Evolutionary conservation across 2,888 invertebrate genomes (phyloP), one percentile per base, ranked within the genome.

Genomic region (Lottia gigantea): DNA sequence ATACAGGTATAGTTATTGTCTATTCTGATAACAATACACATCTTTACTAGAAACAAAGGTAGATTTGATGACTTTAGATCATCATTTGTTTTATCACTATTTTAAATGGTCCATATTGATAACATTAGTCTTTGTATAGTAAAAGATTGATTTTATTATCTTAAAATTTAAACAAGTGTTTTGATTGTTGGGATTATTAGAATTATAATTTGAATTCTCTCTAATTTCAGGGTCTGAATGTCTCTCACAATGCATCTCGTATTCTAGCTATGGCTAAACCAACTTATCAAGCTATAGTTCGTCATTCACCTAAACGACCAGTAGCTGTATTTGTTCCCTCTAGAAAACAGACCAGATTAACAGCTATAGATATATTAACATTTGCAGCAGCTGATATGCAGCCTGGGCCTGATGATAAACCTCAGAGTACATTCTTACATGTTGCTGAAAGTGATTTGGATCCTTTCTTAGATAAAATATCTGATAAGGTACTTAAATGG

Each of bases 191-290:
- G 7, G 14, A 16, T 55, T 67, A 16, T n/a, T 19, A 7, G 2
- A 8, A 25, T 25, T 64, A 6, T 23, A n/a, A 31, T n/a, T 25
- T 49, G 11, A 61, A n/a, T 64, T 46, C 40, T 4, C 8, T 64
- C 46, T 45, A 0, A 26, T 74, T 82, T 45, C 89, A 95, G 92
- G 98, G 98, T 19, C 95, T 97, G 89, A 99, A 98, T 90, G 95
- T 98, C 62, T 97, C 97, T 0, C 99, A 99, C 90, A 98, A 97
- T 86, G 95, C 95, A 0, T 96, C 98, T 0, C 92, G 99, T 15
- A 92, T 99, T 46, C 94, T 97, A 0, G 96, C 98, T 0, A 99
- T 99, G 99, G 95, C 95, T 0, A 97, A 98, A 86, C 98, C 99
- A 0, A 95, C 96, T 0, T 99, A 98, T 90, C 96, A 97, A 89